phyloP scores from a whole-genome alignment of 2,888 invertebrate genomes.

The Phytoseiulus persimilis region DNA sequence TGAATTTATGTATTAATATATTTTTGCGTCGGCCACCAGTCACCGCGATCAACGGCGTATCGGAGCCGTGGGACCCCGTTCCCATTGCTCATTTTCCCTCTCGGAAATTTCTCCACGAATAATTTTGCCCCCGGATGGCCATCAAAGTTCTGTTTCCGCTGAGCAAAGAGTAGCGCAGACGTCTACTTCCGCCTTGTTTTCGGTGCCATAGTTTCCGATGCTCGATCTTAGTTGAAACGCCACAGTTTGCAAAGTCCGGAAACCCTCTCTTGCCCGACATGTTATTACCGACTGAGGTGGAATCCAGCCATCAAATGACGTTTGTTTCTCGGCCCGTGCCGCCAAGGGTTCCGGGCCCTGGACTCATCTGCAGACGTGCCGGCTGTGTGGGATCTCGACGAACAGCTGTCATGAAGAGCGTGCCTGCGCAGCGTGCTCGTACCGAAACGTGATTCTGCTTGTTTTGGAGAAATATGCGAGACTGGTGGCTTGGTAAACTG shows the following conservation, averaged over 20 bases:
- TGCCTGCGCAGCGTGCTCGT: not conserved
- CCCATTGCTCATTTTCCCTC: not conserved
- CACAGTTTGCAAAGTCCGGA: too few relatives aligned
- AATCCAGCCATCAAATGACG: too few relatives aligned
- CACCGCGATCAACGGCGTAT: not conserved
- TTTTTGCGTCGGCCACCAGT: not conserved
- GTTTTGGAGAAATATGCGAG: too few relatives aligned
- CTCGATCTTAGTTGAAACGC: too few relatives aligned
- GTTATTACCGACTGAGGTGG: too few relatives aligned
- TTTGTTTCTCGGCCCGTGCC: too few relatives aligned
- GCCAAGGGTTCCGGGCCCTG: too few relatives aligned
- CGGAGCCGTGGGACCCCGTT: not conserved
- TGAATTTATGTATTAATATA: constrained; percentile 5
- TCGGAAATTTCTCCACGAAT: not conserved
- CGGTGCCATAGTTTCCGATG: too few relatives aligned
- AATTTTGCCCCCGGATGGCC: not conserved
- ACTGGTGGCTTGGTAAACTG: too few relatives aligned
- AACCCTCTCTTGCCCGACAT: too few relatives aligned
- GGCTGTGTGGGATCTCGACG: not conserved
- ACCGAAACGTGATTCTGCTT: not conserved
- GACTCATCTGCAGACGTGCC: not conserved
- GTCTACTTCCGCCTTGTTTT: not conserved
- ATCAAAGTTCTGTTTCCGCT: not conserved
- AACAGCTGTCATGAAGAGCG: not conserved
- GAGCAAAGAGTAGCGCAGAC: not conserved